Conservation (phyloP, 2,113 vertebrate genomes). For the Montifringilla adamsi region DNA sequence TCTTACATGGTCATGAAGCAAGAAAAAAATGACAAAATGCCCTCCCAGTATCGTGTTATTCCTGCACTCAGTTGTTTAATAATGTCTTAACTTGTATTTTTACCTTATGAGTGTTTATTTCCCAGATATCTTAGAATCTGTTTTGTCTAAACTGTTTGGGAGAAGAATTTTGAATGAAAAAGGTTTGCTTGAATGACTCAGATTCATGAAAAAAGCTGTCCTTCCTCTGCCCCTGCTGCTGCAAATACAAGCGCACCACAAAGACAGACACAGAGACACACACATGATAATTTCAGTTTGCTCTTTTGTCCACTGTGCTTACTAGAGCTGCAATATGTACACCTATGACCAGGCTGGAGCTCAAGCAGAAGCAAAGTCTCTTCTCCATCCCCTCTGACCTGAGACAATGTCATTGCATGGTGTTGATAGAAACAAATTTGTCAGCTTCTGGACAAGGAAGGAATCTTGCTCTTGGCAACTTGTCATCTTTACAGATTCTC, state of each 20-base stretch:
- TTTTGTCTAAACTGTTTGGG: neutral
- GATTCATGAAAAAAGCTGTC: neutral
- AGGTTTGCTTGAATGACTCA: neutral
- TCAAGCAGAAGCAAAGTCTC: neutral
- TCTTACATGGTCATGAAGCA: neutral
- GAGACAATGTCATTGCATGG: neutral
- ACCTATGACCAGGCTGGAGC: neutral
- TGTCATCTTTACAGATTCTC: neutral
- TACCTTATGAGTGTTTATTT: neutral
- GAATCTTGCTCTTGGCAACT: neutral
- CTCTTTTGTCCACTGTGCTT: neutral
- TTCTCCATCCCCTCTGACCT: neutral
- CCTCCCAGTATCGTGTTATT: neutral
- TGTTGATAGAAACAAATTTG: neutral
- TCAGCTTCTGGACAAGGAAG: neutral
- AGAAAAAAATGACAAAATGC: neutral
- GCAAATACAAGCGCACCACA: neutral
- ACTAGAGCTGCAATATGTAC: neutral
- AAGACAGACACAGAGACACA: too few species aligned
- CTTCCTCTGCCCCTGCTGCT: neutral
- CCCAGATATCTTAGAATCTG: neutral
- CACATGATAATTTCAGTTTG: neutral
- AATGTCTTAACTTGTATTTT: neutral
- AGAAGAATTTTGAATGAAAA: neutral
- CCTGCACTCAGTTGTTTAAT: neutral